Evolutionary conservation across 2,888 invertebrate genomes (phyloP), one percentile per base, ranked within the genome.

Genomic region (Escarpia spicata): DNA sequence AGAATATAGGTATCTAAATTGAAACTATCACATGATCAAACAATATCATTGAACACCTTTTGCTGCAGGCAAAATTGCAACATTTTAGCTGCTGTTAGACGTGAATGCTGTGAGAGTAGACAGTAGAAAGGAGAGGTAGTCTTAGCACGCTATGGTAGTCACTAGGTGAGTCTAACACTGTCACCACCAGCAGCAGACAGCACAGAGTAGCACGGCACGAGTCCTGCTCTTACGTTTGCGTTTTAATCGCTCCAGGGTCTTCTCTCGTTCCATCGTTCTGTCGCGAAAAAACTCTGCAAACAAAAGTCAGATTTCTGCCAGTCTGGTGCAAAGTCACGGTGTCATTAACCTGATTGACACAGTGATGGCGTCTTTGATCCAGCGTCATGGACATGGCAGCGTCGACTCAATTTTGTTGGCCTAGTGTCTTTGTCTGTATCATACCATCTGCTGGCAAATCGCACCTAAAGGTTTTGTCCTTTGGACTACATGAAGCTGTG

Each of bases 211-310:
- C 19, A 91, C 44, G 91, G 43, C 31, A 31, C 19, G 19, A 26
- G 43, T 19, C 75, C 26, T 26, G 75, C n/a, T 92, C 96, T 96
- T 96, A 96, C 96, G 96, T 95, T 96, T 96, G 93, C 95, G 94
- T 93, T 95, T 95, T 94, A 96, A 95, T 92, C 96, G 94, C 94
- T 96, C 96, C 94, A 96, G 94, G 9, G 96, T 96, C 94, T 95
- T 94, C 93, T 96, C 96, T 93, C 95, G 94, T 92, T 96, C 96
- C 93, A 95, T 93, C 90, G 95, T 94, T 92, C 93, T 92, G 43
- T 94, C 93, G 60, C 91, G 93, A 44, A 92, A 92, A 31, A 93
- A 92, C n/a, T 92, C 93, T 93, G 94, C 58, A 92, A 75, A 75
- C 75, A 75, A 19, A 92, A 75, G 75, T 75, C 75, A 75, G 26